A percentile compares a stretch with the other conserved stretches of the same genome.
phyloP scores from a whole-genome alignment of 2,888 invertebrate genomes.

The Andrena camellia region DNA sequence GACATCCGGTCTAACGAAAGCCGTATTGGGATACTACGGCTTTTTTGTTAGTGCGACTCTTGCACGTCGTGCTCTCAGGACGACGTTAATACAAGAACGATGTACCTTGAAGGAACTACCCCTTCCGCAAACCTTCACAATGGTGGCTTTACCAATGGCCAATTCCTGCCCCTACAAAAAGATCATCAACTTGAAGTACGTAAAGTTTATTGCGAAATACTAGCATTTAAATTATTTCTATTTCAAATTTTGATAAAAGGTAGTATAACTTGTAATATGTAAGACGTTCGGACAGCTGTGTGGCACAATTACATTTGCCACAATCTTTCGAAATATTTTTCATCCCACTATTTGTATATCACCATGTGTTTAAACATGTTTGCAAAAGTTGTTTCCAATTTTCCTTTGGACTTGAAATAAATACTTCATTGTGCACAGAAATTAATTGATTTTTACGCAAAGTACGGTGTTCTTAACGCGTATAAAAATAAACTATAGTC shows the following conservation, averaged over 20 bases:
- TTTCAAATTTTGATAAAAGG: background rate
- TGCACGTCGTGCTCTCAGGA: conserved; percentile 86
- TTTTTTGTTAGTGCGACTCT: conserved; percentile 88
- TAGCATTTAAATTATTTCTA: background rate
- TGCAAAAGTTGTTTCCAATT: no score
- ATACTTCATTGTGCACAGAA: no score
- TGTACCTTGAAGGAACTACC: conserved; percentile 87
- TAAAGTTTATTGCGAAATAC: background rate
- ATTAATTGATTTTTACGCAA: no score
- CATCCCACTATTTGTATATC: background rate
- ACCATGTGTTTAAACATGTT: background rate
- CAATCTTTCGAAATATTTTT: background rate
- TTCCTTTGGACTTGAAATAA: no score
- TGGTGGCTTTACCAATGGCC: conserved; percentile 87
- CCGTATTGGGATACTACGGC: conserved; percentile 87
- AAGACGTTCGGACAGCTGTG: background rate
- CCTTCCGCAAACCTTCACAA: conserved; percentile 87
- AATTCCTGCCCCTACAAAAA: conserved; percentile 87
- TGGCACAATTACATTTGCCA: background rate
- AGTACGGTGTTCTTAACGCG: no score
- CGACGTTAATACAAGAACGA: conserved; percentile 83
- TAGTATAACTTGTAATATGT: background rate
- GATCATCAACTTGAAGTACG: conserved; percentile 87
- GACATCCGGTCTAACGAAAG: conserved; percentile 86
- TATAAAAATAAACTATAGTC: no score